Conservation (phyloP, 2,888 invertebrate species). For the Eremobia ochroleuca region DNA sequence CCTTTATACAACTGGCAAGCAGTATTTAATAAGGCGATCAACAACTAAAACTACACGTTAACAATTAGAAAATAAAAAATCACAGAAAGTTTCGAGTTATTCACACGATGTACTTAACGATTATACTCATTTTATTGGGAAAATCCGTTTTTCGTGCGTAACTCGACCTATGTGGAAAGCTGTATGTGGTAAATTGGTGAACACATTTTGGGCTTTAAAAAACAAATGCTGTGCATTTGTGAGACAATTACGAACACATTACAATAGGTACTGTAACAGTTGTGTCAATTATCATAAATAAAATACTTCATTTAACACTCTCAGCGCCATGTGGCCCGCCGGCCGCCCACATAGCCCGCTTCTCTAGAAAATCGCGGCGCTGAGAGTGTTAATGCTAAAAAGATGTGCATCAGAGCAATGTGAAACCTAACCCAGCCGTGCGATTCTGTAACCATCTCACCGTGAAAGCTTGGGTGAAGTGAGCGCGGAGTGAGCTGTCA, state of each 20-base stretch:
- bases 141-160: background rate
- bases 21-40: constrained; percentile 1
- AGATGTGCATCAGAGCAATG: too few species aligned
- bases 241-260: constrained; percentile 2
- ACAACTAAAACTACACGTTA: constrained; percentile 28
- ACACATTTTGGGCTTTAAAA: background rate
- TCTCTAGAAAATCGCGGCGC: too few species aligned
- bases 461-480: too few species aligned
- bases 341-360: too few species aligned
- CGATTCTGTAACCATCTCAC: too few species aligned
- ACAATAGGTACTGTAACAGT: constrained; percentile 6
- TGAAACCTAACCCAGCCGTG: too few species aligned
- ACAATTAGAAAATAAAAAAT: constrained; percentile 37
- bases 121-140: constrained; percentile 14
- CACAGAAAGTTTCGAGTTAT: constrained; percentile 38
- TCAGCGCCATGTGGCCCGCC: too few species aligned
- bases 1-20: background rate
- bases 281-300: background rate
- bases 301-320: constrained; percentile 17
- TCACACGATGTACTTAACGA: background rate
- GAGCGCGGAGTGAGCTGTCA: too few species aligned
- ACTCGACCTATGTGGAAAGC: background rate
- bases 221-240: background rate
- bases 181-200: background rate
- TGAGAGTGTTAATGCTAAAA: too few species aligned